These are phyloP conservation scores for Cynopterus sphinx DNA, from an alignment of 2,797 vertebrate species.

Conservation along the genomic window DNA sequence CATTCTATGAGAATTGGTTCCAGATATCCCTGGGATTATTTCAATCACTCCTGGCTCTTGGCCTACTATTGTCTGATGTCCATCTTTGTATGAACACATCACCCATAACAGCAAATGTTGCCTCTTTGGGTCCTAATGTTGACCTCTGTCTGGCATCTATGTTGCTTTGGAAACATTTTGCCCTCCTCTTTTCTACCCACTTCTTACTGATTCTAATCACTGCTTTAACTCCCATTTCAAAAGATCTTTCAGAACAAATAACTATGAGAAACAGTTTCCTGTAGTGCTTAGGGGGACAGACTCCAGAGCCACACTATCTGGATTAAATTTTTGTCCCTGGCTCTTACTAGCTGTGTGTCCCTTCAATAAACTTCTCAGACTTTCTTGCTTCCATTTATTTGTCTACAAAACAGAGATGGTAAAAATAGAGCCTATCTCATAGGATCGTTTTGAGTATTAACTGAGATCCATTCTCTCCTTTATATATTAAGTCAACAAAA, in stretches of 20 bases:
- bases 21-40: neutral
- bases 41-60: neutral
- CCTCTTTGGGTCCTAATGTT: neutral
- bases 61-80: neutral
- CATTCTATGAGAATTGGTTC: neutral
- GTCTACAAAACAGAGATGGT: neutral
- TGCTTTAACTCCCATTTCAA: neutral
- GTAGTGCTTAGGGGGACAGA: neutral
- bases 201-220: neutral
- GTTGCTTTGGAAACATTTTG: neutral
- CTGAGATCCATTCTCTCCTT: neutral
- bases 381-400: neutral
- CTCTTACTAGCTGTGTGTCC: neutral
- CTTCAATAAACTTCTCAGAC: neutral
- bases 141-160: neutral
- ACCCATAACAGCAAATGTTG: neutral
- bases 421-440: neutral
- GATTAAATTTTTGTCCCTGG: constrained; percentile 24
- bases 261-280: neutral
- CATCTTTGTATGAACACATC: neutral
- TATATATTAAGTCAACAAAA: neutral
- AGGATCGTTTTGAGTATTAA: neutral
- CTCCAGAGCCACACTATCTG: neutral
- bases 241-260: neutral
- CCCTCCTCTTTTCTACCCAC: neutral